Evolutionary conservation across 2,113 vertebrate genomes (phyloP).

Genomic region (Psophia crepitans): DNA sequence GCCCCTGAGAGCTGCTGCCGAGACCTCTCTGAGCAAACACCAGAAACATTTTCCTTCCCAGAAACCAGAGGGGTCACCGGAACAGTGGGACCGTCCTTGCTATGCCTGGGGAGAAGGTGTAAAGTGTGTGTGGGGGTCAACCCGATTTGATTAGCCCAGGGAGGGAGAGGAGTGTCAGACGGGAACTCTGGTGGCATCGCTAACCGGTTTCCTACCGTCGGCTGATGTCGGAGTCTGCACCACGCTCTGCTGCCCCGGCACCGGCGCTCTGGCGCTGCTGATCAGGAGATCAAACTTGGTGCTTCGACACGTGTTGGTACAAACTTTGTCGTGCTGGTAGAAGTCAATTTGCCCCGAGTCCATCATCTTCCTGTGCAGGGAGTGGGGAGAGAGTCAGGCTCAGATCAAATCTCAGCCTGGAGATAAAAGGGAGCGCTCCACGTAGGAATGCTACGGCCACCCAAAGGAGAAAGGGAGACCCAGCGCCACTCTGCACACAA

Average conservation of each 20-base stretch:
- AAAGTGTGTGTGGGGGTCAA: too few relatives aligned
- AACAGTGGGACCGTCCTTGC: background rate
- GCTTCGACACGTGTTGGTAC: constrained; percentile 95
- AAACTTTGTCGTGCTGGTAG: constrained; percentile 91
- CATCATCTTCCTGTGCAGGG: constrained; percentile 91
- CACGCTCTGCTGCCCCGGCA: constrained; percentile 83
- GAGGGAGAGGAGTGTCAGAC: background rate
- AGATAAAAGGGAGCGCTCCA: background rate
- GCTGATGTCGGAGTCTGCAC: constrained; percentile 80
- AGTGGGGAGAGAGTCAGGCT: constrained; percentile 14
- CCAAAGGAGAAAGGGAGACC: background rate
- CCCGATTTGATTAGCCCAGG: background rate
- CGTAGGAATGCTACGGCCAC: background rate
- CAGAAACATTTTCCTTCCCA: background rate
- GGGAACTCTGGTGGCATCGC: background rate
- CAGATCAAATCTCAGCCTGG: background rate
- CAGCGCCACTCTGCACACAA: background rate
- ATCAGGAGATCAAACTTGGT: constrained; percentile 93
- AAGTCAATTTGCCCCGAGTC: constrained; percentile 95
- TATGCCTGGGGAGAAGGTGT: background rate
- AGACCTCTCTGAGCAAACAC: background rate
- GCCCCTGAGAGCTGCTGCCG: background rate
- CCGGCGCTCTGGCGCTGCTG: constrained; percentile 83
- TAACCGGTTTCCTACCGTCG: constrained; percentile 79
- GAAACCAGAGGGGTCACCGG: background rate